Evolutionary conservation across 2,113 vertebrate genomes (phyloP).

Genomic region (Myotis yumanensis): DNA sequence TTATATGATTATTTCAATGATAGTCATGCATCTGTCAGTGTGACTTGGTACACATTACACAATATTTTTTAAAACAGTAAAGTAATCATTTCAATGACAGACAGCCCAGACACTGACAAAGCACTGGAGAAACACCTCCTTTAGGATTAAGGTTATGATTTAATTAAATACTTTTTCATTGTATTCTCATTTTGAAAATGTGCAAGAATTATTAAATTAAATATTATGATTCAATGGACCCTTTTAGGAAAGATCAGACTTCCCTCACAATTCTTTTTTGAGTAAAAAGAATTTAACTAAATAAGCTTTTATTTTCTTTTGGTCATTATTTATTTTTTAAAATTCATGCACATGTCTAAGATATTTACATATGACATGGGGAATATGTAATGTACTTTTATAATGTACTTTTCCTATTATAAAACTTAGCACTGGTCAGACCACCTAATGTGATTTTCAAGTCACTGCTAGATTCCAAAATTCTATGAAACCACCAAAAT

Average conservation of each 20-base stretch:
- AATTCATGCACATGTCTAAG: neutral
- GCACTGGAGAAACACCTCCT: neutral
- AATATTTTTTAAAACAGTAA: slow-evolving; percentile 36
- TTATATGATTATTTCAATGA: slow-evolving; percentile 37
- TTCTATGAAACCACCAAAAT: neutral
- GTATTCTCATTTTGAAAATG: neutral
- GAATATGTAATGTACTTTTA: neutral
- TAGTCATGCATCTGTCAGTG: neutral
- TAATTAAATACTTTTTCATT: neutral
- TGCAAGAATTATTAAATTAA: slow-evolving; percentile 1
- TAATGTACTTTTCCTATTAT: neutral
- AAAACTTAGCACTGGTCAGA: slow-evolving; percentile 1
- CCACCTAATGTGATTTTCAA: neutral
- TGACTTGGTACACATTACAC: neutral
- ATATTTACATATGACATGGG: slow-evolving; percentile 7
- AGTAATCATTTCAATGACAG: neutral
- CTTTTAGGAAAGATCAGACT: slow-evolving; percentile 24
- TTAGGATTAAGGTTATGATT: neutral
- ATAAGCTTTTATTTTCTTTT: slow-evolving; percentile 36
- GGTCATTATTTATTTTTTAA: slow-evolving; percentile 4
- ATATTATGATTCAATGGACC: neutral
- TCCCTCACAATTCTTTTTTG: neutral
- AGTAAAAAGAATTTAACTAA: slow-evolving; percentile 1
- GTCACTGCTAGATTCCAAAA: neutral
- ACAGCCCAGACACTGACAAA: neutral